Evolutionary conservation across 2,113 vertebrate species (phyloP), one percentile per base, ranked within the genome.

Genomic region (Phaethornis superciliosus): DNA sequence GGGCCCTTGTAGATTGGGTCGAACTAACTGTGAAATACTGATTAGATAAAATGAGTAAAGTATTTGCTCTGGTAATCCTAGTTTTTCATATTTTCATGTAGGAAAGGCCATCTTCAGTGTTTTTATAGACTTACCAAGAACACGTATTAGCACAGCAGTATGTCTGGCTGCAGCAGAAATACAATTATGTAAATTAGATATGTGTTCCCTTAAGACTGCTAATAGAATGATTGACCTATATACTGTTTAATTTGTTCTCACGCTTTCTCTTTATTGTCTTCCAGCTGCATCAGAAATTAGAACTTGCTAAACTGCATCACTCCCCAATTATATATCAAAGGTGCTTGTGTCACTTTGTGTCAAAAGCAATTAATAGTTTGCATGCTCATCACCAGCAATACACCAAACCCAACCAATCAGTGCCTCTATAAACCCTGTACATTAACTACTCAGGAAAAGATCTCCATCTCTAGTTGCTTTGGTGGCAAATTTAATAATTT

Each of bases 151-250:
- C 96, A 89, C 95, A 97, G 97, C 95, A 94, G 94, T 95, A 71
- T 65, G 85, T 97, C 95, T 96, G 89, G 88, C 54, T 96, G 96
- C 93, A 95, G 97, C 90, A 95, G 96, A 98, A 97, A 97, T 96
- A 97, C 96, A 98, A 98, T 98, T 98, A 98, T 97, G 97, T 32
- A 98, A 98, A 97, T 97, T 33, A 97, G 95, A 30, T 86, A 58
- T 79, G 81, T 81, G 88, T 32, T 98, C 97, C 97, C 97, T 79
- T 94, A 96, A 97, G 97, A 96, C 93, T 96, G 88, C 91, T 98
- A 98, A 98, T 97, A 97, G 93, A 95, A 98, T 97, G 97, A 97
- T 97, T 98, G 98, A 98, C 97, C 97, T 97, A 97, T 97, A 98
- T 97, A 96, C 55, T 6, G 6, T 88, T 97, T 97, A 97, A 97